These are phyloP conservation scores for Cyanoramphus novaezelandiae DNA, from an alignment of 2,113 vertebrate species.

Conservation along the genomic window DNA sequence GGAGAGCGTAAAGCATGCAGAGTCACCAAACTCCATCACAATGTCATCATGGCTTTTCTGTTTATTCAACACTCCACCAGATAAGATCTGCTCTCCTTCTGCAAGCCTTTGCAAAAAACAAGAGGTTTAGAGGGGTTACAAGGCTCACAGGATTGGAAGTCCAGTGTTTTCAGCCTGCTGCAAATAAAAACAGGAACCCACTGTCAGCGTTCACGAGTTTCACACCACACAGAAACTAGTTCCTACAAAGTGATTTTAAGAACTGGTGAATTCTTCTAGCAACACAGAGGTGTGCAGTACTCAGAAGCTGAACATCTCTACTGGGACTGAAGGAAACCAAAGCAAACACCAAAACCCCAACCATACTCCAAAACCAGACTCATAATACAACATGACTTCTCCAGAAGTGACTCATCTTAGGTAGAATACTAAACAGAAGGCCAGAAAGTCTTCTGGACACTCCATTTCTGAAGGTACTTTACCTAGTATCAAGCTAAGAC, in stretches of 20 bases:
- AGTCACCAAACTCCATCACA: constrained; percentile 96
- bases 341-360: background rate
- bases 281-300: background rate
- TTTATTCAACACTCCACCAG: constrained; percentile 96
- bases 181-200: constrained; percentile 54
- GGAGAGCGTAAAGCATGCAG: constrained; percentile 93
- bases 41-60: constrained; percentile 98
- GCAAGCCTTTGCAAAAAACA: constrained; percentile 85
- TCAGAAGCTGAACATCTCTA: background rate
- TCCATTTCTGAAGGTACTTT: background rate
- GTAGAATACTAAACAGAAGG: background rate
- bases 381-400: background rate
- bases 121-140: constrained; percentile 63
- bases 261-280: background rate
- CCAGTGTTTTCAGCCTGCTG: constrained; percentile 55
- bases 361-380: background rate
- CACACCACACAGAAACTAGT: background rate
- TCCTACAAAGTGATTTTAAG: background rate
- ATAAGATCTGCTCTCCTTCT: constrained; percentile 96
- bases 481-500: background rate
- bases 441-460: background rate
- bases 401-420: background rate
- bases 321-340: background rate
- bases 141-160: constrained; percentile 54
- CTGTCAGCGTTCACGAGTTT: background rate